Conservation (phyloP, 1,140 invertebrate genomes). For the Solen grandis region DNA sequence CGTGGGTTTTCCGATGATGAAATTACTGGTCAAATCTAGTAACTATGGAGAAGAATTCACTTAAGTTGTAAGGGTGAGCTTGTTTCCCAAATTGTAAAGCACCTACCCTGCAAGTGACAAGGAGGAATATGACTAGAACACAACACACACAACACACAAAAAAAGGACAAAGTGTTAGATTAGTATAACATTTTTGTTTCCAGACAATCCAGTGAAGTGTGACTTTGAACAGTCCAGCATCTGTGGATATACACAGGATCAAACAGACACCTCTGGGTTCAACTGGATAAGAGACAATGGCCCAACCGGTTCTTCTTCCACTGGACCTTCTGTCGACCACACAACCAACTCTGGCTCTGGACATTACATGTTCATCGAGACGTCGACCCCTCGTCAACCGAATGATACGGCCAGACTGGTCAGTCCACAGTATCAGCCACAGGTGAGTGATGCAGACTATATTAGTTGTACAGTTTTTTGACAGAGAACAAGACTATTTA, state of each 20-base stretch:
- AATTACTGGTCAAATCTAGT: no score
- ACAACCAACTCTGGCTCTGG: conserved; percentile 43
- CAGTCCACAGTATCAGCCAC: conserved; percentile 77
- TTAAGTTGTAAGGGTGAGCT: no score
- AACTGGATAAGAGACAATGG: conserved; percentile 38
- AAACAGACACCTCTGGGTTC: conserved; percentile 57
- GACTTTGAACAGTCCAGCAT: conserved; percentile 54
- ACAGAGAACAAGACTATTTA: neutral
- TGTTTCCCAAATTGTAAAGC: no score
- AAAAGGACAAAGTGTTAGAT: no score
- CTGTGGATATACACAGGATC: conserved; percentile 59
- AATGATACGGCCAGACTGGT: conserved; percentile 86
- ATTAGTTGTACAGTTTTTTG: conserved; percentile 72
- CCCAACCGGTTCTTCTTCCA: conserved; percentile 8
- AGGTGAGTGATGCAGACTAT: conserved; percentile 82
- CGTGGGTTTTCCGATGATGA: no score
- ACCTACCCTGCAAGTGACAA: no score
- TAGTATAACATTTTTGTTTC: no score
- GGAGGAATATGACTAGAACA: no score
- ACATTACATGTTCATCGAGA: conserved; percentile 53
- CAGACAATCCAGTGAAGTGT: conserved; percentile 19
- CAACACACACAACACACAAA: no score
- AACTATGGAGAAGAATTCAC: no score
- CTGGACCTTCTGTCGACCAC: conserved; percentile 45
- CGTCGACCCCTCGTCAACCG: conserved; percentile 55